Conservation (phyloP, 2,888 invertebrate species). For the Cataglyphis cursor region DNA sequence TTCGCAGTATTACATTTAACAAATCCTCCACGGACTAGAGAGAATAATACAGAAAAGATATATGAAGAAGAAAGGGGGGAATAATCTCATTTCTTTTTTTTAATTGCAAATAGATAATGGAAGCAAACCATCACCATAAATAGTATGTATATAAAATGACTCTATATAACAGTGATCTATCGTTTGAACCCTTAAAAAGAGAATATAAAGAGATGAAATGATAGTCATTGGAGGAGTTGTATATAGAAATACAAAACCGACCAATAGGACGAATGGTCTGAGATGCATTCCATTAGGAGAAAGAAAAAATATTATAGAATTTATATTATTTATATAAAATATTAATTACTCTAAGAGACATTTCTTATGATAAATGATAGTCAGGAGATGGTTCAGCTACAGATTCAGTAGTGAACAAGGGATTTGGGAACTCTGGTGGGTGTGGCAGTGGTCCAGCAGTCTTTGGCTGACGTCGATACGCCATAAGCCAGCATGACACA, state of each 20-base stretch:
- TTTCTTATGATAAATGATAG: conserved; percentile 88
- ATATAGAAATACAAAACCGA: conserved; percentile 82
- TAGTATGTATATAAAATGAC: conserved; percentile 65
- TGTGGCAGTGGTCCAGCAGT: conserved; percentile 96
- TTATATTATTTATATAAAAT: conserved; percentile 78
- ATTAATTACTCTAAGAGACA: conserved; percentile 75
- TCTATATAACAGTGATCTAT: conserved; percentile 63
- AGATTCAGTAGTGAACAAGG: conserved; percentile 94
- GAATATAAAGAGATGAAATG: conserved; percentile 52
- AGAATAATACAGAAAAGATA: conserved; percentile 62
- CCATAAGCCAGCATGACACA: conserved; percentile 98
- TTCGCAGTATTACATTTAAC: conserved; percentile 81
- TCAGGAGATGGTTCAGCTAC: conserved; percentile 94
- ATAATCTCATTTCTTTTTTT: conserved; percentile 72
- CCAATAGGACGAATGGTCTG: conserved; percentile 81
- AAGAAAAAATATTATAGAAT: conserved; percentile 73
- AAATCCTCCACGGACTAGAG: conserved; percentile 86
- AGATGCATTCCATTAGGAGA: conserved; percentile 80
- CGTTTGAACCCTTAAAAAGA: conserved; percentile 69
- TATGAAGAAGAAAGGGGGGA: conserved; percentile 64
- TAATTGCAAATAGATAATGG: conserved; percentile 79
- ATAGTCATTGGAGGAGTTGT: conserved; percentile 86
- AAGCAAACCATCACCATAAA: conserved; percentile 83
- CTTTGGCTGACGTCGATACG: conserved; percentile 95
- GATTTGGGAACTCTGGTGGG: conserved; percentile 98